phyloP scores from a whole-genome alignment of 2,113 vertebrate species.

The Galbula dea region DNA sequence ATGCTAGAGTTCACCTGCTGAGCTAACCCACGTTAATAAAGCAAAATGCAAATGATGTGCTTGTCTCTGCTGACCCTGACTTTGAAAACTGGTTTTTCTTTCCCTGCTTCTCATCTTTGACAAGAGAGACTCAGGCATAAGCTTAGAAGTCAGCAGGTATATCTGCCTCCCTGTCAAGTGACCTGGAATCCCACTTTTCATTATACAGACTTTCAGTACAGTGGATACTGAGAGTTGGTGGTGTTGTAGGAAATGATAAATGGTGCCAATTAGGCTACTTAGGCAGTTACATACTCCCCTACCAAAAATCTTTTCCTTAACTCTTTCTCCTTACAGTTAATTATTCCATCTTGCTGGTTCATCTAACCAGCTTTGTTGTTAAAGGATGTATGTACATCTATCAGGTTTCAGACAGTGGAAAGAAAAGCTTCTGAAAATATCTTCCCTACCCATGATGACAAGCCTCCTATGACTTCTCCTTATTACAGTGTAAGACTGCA shows the following conservation, averaged over 20 bases:
- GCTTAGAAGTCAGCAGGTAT: slow-evolving; percentile 27
- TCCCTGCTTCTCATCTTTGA: background rate
- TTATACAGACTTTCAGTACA: background rate
- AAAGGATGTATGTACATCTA: background rate
- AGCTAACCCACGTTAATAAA: slow-evolving; percentile 14
- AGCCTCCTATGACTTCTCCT: background rate
- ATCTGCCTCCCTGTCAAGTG: background rate
- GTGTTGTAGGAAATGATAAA: background rate
- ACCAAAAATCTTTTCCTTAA: background rate
- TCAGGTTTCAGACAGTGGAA: background rate
- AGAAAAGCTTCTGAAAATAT: background rate
- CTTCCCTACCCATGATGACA: background rate
- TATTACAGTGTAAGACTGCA: background rate
- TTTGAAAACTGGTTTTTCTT: slow-evolving; percentile 28
- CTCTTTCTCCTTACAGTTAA: background rate
- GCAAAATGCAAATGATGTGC: slow-evolving; percentile 23
- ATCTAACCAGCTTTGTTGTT: background rate
- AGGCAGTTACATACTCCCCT: background rate
- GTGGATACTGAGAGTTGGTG: background rate
- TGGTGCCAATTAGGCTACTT: background rate
- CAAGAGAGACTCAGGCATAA: background rate
- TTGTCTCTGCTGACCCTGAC: background rate
- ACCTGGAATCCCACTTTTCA: background rate
- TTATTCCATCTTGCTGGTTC: background rate
- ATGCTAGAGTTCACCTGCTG: background rate